Percentiles rank a stretch among this genome's conserved stretches.
These are phyloP conservation scores for Paramacrobiotus metropolitanus DNA, from an alignment of 1,140 invertebrate genomes.

Conservation along the genomic window DNA sequence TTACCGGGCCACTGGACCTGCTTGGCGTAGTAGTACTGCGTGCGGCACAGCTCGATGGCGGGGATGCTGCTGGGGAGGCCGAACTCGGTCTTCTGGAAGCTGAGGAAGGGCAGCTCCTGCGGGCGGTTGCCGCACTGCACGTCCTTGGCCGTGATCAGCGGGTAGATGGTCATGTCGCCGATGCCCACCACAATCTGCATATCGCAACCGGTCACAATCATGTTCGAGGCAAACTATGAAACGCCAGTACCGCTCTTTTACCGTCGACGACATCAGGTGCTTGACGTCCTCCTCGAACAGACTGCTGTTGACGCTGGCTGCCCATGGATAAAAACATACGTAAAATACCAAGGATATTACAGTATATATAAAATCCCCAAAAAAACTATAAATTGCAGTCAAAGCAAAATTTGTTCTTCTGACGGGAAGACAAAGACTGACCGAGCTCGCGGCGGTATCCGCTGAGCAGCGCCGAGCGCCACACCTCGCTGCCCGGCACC, in stretches of 20 bases:
- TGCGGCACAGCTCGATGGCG: background rate
- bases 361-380: too few species aligned
- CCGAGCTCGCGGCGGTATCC: background rate
- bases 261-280: background rate
- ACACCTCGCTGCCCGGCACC: background rate
- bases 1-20: background rate
- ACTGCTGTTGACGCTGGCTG: too few species aligned
- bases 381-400: too few species aligned
- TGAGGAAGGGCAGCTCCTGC: background rate
- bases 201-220: too few species aligned
- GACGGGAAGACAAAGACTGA: background rate
- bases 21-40: slow-evolving; percentile 1
- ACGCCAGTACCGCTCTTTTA: too few species aligned
- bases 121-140: background rate
- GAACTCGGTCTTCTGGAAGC: background rate
- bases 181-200: background rate
- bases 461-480: background rate
- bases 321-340: too few species aligned
- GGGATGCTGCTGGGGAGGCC: background rate
- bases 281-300: background rate
- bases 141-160: background rate
- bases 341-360: too few species aligned
- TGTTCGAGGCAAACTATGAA: too few species aligned
- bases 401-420: background rate
- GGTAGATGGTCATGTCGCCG: background rate